Evolutionary conservation across 2,888 invertebrate species (phyloP).

Genomic region (Zootermopsis nevadensis): DNA sequence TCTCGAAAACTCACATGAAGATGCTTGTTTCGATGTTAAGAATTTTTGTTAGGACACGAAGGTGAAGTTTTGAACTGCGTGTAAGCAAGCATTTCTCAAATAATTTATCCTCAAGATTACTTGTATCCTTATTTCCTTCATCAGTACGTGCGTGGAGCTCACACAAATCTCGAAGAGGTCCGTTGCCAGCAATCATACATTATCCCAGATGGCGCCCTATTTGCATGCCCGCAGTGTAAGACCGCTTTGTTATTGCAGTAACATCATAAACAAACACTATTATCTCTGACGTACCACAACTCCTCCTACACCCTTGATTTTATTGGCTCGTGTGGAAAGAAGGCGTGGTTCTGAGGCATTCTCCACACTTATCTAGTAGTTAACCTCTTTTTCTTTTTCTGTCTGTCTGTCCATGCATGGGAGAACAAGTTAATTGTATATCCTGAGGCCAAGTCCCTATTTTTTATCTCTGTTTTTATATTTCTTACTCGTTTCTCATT

Average conservation of each 20-base stretch:
- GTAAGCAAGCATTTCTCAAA: too few relatives aligned
- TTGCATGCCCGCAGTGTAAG: not conserved
- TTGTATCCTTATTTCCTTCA: not conserved
- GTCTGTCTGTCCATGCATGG: slow-evolving; percentile 12
- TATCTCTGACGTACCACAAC: slow-evolving; percentile 14
- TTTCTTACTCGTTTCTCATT: slow-evolving; percentile 6
- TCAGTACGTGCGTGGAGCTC: not conserved
- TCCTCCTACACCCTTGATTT: slow-evolving; percentile 16
- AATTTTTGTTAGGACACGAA: not conserved
- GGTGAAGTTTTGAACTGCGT: not conserved
- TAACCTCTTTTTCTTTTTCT: slow-evolving; percentile 17
- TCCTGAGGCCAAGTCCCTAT: not conserved
- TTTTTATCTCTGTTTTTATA: not conserved
- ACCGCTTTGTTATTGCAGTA: not conserved
- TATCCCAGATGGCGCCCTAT: not conserved
- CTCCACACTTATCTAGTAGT: not conserved
- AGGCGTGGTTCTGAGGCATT: slow-evolving; percentile 10
- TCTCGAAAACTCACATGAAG: too few relatives aligned
- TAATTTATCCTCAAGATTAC: too few relatives aligned
- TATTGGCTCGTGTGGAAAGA: slow-evolving; percentile 10
- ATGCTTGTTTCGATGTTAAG: too few relatives aligned
- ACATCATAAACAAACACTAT: slow-evolving; percentile 18
- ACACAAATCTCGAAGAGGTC: not conserved
- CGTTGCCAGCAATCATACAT: not conserved
- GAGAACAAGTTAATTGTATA: slow-evolving; percentile 30